Percentiles rank a stretch among this genome's conserved stretches.
Evolutionary conservation across 2,888 invertebrate species (phyloP).

Genomic region (Bhutanitis thaidina): DNA sequence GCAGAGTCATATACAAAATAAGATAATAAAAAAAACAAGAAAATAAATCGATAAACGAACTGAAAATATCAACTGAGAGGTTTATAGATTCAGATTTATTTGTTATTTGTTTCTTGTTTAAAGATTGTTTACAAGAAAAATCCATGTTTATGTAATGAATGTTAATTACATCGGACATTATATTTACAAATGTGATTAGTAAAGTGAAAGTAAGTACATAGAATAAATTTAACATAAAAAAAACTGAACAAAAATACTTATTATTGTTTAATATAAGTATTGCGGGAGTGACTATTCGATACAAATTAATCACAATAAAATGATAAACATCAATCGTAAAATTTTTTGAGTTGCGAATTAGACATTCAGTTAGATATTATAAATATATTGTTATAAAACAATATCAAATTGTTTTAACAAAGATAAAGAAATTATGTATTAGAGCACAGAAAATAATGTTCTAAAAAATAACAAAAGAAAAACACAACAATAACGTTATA

Average conservation of each 20-base stretch:
- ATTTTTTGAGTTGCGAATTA: neutral
- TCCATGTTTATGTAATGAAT: too few species aligned
- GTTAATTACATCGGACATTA: too few species aligned
- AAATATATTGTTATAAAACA: neutral
- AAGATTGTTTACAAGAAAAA: too few species aligned
- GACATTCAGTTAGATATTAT: neutral
- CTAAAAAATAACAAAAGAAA: conserved; percentile 16
- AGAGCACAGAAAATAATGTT: conserved; percentile 11
- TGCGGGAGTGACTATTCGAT: conserved; percentile 32
- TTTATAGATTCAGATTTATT: too few species aligned
- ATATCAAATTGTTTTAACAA: neutral
- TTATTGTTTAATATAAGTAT: conserved; percentile 67
- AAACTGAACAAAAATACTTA: conserved; percentile 18
- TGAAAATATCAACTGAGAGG: too few species aligned
- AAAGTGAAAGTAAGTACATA: too few species aligned
- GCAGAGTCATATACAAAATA: conserved; percentile 41
- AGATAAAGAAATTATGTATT: neutral
- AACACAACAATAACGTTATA: conserved; percentile 9
- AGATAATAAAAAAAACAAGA: conserved; percentile 16
- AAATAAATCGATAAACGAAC: neutral
- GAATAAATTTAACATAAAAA: too few species aligned
- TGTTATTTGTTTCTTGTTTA: too few species aligned
- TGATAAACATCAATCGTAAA: neutral
- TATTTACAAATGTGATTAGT: too few species aligned
- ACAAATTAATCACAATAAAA: neutral